phyloP scores from a whole-genome alignment of 2,113 vertebrate species.

The Tenrec ecaudatus region DNA sequence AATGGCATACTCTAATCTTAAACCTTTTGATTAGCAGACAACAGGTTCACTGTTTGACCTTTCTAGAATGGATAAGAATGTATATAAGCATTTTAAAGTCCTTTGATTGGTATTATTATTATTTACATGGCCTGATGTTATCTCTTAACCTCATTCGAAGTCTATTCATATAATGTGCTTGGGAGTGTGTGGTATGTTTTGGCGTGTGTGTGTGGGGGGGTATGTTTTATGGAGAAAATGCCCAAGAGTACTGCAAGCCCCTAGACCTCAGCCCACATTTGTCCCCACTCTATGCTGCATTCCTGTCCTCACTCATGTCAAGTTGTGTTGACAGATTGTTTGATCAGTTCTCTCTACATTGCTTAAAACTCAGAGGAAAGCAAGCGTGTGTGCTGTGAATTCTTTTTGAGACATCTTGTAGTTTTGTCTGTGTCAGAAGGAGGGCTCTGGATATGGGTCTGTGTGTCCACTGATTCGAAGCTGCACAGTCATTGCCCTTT shows the following conservation, averaged over 20 bases:
- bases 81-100: too few species aligned
- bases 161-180: background rate
- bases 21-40: too few species aligned
- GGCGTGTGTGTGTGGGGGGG: too few species aligned
- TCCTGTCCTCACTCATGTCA: background rate
- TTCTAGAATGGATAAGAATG: too few species aligned
- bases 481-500: background rate
- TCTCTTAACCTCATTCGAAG: background rate
- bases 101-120: too few species aligned
- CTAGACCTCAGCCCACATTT: background rate
- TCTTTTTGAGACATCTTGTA: background rate
- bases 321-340: background rate
- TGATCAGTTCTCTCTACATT: background rate
- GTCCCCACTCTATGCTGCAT: background rate
- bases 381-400: background rate
- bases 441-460: background rate
- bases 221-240: too few species aligned
- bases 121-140: too few species aligned
- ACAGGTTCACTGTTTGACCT: too few species aligned
- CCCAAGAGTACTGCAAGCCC: background rate
- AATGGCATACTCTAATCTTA: background rate
- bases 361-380: background rate
- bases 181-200: background rate
- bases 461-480: background rate
- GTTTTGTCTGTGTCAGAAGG: background rate